These are phyloP conservation scores for Achroia grisella DNA, from an alignment of 1,140 invertebrate species.

Conservation along the genomic window DNA sequence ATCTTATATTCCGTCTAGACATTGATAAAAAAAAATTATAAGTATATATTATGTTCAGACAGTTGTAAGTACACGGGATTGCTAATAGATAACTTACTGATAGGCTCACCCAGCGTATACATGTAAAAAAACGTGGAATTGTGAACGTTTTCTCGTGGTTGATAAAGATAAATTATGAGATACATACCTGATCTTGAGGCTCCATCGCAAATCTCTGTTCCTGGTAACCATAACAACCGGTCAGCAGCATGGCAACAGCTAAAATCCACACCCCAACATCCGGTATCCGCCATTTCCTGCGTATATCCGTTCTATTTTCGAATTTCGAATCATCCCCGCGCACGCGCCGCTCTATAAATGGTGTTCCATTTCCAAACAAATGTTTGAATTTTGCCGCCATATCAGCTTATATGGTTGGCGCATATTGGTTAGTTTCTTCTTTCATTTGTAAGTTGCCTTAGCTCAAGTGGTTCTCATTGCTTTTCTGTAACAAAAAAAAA, in stretches of 20 bases:
- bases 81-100: no score
- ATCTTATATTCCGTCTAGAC: no score
- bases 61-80: no score
- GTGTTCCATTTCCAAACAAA: conserved; percentile 24
- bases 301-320: conserved; percentile 39
- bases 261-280: conserved; percentile 39
- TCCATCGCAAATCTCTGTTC: conserved; percentile 65
- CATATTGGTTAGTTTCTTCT: conserved; percentile 34
- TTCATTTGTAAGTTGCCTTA: conserved; percentile 20
- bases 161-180: no score
- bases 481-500: conserved; percentile 31
- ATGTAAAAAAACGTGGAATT: no score
- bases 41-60: no score
- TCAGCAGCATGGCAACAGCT: conserved; percentile 22
- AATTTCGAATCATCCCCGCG: conserved; percentile 36
- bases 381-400: conserved; percentile 40
- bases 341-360: conserved; percentile 26
- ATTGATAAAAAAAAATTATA: no score
- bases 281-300: conserved; percentile 20
- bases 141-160: no score
- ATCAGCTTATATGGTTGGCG: conserved; percentile 33
- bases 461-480: conserved; percentile 8
- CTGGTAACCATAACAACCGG: conserved; percentile 52
- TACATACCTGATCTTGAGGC: conserved; percentile 56
- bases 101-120: no score